A percentile compares a stretch with the other conserved stretches of the same genome.
Conservation (phyloP, 2,113 vertebrate genomes). For the Eulemur rufifrons region DNA sequence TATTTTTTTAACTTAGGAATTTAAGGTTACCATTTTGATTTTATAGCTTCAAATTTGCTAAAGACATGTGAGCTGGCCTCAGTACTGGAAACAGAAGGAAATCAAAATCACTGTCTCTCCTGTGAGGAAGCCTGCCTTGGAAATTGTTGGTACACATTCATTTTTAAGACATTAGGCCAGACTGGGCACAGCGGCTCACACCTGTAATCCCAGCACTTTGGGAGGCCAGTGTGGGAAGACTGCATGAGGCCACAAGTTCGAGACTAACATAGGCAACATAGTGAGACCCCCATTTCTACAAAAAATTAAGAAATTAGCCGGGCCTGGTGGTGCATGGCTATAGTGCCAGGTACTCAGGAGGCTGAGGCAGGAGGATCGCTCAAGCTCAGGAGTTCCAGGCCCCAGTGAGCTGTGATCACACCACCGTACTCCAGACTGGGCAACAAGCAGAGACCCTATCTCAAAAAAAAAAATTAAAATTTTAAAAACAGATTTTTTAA, state of each 20-base stretch:
- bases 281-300: not conserved
- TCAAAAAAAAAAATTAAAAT: no score
- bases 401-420: no score
- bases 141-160: accelerated
- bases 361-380: no score
- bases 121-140: accelerated
- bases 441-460: no score
- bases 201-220: not conserved
- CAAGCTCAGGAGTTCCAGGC: no score
- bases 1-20: not conserved
- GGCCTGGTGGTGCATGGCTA: no score
- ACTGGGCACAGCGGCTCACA: not conserved
- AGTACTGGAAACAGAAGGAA: not conserved
- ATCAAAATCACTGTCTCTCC: accelerated
- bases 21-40: not conserved
- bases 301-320: not conserved
- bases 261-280: not conserved
- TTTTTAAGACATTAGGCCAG: not conserved
- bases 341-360: no score
- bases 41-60: not conserved
- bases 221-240: not conserved
- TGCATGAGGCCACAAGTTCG: not conserved
- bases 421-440: no score
- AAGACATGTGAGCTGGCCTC: not conserved
- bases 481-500: no score